Evolutionary conservation across 2,797 vertebrate genomes (phyloP).

Genomic region (Knipowitschia caucasica): DNA sequence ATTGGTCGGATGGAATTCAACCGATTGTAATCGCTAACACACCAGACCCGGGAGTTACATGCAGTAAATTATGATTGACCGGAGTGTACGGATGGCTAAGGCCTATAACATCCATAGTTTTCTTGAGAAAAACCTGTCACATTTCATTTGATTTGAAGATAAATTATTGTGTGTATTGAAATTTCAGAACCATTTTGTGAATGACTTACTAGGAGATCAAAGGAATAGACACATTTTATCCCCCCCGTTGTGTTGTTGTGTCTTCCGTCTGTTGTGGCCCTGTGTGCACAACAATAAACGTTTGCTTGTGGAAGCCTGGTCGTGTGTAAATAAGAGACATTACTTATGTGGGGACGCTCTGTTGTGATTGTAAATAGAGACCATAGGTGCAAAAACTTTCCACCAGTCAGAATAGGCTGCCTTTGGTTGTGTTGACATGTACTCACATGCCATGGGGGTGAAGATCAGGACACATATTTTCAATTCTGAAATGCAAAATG

Average conservation of each 20-base stretch:
- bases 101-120: too few relatives aligned
- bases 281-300: slow-evolving; percentile 1
- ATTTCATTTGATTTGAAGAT: too few relatives aligned
- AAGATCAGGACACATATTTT: slow-evolving; percentile 41
- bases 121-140: too few relatives aligned
- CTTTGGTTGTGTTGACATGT: slow-evolving; percentile 64
- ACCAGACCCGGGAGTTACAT: too few relatives aligned
- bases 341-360: slow-evolving; percentile 19
- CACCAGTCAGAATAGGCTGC: slow-evolving; percentile 8
- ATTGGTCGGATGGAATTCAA: too few relatives aligned
- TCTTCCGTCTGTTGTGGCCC: background rate
- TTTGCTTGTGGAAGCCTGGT: slow-evolving; percentile 6
- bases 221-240: too few relatives aligned
- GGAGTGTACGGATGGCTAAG: too few relatives aligned
- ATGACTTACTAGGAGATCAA: too few relatives aligned
- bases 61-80: too few relatives aligned
- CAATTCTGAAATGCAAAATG: background rate
- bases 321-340: slow-evolving; percentile 9
- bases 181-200: too few relatives aligned
- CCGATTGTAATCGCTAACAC: too few relatives aligned
- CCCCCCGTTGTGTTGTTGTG: background rate
- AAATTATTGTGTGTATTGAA: too few relatives aligned
- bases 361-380: slow-evolving; percentile 46
- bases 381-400: slow-evolving; percentile 56
- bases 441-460: slow-evolving; percentile 64